Evolutionary conservation across 1,140 invertebrate species (phyloP), one percentile per base, ranked within the genome.

Genomic region (Drosophila setifemur): DNA sequence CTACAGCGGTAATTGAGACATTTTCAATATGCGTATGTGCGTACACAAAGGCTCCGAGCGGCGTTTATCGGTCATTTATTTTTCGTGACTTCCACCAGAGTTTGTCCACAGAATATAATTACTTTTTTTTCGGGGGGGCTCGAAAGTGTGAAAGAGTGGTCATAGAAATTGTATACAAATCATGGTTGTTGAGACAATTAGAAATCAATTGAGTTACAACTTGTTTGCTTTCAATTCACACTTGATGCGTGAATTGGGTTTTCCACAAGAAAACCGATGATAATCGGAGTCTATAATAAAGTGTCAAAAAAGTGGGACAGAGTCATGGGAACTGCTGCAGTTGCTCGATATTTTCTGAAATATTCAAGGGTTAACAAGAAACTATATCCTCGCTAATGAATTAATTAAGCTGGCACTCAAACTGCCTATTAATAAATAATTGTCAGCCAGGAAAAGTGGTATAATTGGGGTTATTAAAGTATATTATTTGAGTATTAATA

Each of bases 1-100:
- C 61, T 85, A 73, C 81, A 76, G 47, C 82, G 81, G 81, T 85
- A 85, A 85, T 85, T 85, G 81, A 85, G 81, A 81, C 81, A 85
- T 85, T 85, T 86, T 85, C 81, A 86, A 86, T 85, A 85, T 76
- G 81, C 76, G 45, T 68, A 26, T 49, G 11, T 23, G 8, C 26
- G 33, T 37, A 39, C 57, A 70, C 66, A 70, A 66, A 35, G 43
- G 67, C 66, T 39, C 53, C 18, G 53, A 60, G 53, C 57, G 44
- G 45, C 53, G 44, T 71, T 71, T 71, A 71, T 71, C 66, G 67
- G 68, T 19, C 39, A 45, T 71, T 71, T 71, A 71, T 49, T 60
- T 61, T 21, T 26, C 28, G n/a, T n/a, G n/a, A n/a, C n/a, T 50
- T 25, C 29, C 42, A 19, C 42, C n/a, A 9, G 5, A 6, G 33